A percentile compares a stretch with the other conserved stretches of the same genome.
Conservation (phyloP, 2,797 vertebrate genomes). For the Poecilia wingei region DNA sequence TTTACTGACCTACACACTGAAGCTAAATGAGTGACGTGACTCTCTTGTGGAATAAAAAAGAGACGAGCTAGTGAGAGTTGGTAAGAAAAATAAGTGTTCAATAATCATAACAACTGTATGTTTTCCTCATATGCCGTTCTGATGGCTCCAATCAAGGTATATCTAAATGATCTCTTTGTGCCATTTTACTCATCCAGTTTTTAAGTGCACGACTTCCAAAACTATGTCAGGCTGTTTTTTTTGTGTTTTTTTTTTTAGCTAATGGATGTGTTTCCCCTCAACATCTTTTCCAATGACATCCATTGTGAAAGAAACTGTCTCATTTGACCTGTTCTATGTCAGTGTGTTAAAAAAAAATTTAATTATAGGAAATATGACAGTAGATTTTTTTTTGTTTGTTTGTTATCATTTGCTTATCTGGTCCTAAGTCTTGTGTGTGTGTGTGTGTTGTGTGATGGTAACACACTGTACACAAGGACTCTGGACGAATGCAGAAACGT, state of each 20-base stretch:
- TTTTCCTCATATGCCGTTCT: not conserved
- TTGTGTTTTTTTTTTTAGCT: not conserved
- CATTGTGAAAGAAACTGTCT: not conserved
- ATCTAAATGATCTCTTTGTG: not conserved
- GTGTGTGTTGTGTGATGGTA: not conserved
- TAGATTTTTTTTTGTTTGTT: not conserved
- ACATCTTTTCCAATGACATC: not conserved
- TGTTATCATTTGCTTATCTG: not conserved
- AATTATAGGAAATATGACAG: not conserved
- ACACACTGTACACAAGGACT: constrained; percentile 25
- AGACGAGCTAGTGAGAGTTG: not conserved
- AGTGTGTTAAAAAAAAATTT: not conserved
- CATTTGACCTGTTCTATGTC: not conserved
- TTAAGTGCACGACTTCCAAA: not conserved
- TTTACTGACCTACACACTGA: not conserved
- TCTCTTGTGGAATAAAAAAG: not conserved
- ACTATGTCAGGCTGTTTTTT: not conserved
- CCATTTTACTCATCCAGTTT: not conserved
- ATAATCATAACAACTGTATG: not conserved
- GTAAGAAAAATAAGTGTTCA: not conserved
- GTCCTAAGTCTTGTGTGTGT: not conserved
- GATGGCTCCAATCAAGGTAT: not conserved
- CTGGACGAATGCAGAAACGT: constrained; percentile 21
- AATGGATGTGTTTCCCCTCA: not conserved
- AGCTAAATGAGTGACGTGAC: not conserved